Percentiles rank a stretch among this genome's conserved stretches.
phyloP scores from a whole-genome alignment of 2,888 invertebrate genomes.

The Caenorhabditis doughertyi region DNA sequence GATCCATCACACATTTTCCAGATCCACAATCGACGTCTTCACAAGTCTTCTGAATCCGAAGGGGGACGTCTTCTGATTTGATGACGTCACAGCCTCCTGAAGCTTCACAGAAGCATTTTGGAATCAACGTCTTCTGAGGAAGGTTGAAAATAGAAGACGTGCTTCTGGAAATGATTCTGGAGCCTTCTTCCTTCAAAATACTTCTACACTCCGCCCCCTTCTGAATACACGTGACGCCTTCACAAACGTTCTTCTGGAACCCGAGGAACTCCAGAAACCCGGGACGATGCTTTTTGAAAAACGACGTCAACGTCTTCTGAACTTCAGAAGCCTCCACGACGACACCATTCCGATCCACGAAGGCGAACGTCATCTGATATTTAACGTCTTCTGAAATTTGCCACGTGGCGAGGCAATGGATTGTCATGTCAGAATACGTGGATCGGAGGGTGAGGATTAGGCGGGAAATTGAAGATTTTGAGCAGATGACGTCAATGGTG shows the following conservation, averaged over 20 bases:
- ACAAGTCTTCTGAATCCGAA: too few relatives aligned
- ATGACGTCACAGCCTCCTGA: too few relatives aligned
- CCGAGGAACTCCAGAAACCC: constrained; percentile 31
- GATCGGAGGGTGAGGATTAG: not conserved
- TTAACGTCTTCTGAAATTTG: constrained; percentile 38
- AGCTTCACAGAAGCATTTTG: too few relatives aligned
- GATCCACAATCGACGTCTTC: constrained; percentile 47
- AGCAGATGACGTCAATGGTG: not conserved
- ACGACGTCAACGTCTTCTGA: constrained; percentile 40
- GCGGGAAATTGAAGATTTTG: not conserved
- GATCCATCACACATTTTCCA: constrained; percentile 38
- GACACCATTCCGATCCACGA: constrained; percentile 56
- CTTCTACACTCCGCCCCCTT: constrained; percentile 23
- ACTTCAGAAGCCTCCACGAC: constrained; percentile 37
- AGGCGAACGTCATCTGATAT: constrained; percentile 8
- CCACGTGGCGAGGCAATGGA: constrained; percentile 15
- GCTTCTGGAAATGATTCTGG: too few relatives aligned
- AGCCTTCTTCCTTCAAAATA: not conserved
- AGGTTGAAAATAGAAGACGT: too few relatives aligned
- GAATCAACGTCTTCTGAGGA: too few relatives aligned
- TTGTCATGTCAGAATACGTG: constrained; percentile 30
- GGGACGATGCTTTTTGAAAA: constrained; percentile 29
- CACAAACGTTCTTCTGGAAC: constrained; percentile 23
- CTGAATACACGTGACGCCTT: constrained; percentile 33
- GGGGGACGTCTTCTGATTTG: too few relatives aligned